Evolutionary conservation across 23 tunicate species (phyloP), one percentile per base, ranked within the genome.

Genomic region (Trididemnum clinides): DNA sequence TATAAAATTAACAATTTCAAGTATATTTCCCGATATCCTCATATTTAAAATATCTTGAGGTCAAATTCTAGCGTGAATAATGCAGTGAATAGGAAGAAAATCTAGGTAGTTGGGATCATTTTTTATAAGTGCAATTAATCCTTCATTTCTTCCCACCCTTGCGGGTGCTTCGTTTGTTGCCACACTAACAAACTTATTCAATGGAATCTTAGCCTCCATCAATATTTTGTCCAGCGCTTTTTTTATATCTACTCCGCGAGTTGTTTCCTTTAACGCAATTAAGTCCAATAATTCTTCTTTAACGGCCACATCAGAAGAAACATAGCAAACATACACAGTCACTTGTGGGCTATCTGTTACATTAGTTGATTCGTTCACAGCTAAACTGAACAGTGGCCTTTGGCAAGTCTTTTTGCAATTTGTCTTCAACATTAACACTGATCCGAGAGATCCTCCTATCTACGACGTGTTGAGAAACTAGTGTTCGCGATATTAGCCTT

Each of bases 401-500:
- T 72, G 50, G 50, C 50, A 49, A 84, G 64, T 64, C 76, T 4
- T 82, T 82, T 64, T 34, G 5, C 86, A 82, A 34, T 64, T 82
- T 64, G 86, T 82, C 77, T 82, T 82, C 86, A 62, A 82, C 77
- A 82, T 82, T 62, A 82, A 39, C 50, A 81, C 63, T 81, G 54
- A 81, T 62, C 85, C 73, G 73, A 62, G 85, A 82, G 38, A 82
- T 77, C 71, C 71, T 21, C 22, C 84, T 80, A 57, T 80, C 84
- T 32, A 58, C 84, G 57, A 71, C 58, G 84, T 80, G 84, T 80
- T 50, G 71, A 57, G 71, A 80, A 80, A 33, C 71, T 80, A 71
- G 77, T 6, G 27, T 75, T 75, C 19, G 81, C 62, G 62, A 36
- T 75, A 39, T 75, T 75, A 75, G 62, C 38, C 62, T 59, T 62